Base-by-base conservation (phyloP, 1,140 invertebrate species). In the Pantala flavescens region DNA sequence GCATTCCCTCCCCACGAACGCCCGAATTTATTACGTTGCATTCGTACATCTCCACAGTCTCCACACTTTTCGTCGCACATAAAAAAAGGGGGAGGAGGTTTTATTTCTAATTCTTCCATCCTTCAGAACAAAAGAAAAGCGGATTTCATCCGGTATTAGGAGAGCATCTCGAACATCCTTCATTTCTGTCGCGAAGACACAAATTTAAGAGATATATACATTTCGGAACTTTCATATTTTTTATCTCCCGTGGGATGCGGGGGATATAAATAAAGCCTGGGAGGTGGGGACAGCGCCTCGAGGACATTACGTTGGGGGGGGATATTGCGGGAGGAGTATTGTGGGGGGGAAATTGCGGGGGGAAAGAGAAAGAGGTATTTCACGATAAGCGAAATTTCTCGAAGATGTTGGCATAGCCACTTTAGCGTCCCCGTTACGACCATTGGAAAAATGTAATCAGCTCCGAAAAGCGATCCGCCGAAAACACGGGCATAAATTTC, bases 141-240 rank as follows among this genome's bases (percentile, higher is more conserved):
- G 49, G 49, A 63, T 63, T 63, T 63, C 49, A 63, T 63, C 49
- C 49, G n/a, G 49, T 63, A 63, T 63, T 63, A 63, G 49, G 49
- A 16, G 49, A 16, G 49, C 49, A 63, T 19, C n/a, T 63, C 49
- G 49, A 63, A 63, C 49, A 63, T 63, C 49, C 49, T 63, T 63
- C 49, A 63, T 63, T 63, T 63, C 49, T 63, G 49, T 63, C 49
- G 49, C 49, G 49, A 63, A 63, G 49, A 63, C 49, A 63, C 49
- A 63, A 63, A 63, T 63, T 63, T 63, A 63, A 63, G 49, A 63
- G 49, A 63, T 63, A 63, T 63, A 63, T 63, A 63, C 49, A 63
- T 63, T 63, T 63, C 49, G 49, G 49, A 63, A 63, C 49, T 63
- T 63, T 63, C 49, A 63, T 63, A 63, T 63, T 63, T 63, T 63